phyloP scores from a whole-genome alignment of 2,888 invertebrate species.

The Andricus quercusramuli region DNA sequence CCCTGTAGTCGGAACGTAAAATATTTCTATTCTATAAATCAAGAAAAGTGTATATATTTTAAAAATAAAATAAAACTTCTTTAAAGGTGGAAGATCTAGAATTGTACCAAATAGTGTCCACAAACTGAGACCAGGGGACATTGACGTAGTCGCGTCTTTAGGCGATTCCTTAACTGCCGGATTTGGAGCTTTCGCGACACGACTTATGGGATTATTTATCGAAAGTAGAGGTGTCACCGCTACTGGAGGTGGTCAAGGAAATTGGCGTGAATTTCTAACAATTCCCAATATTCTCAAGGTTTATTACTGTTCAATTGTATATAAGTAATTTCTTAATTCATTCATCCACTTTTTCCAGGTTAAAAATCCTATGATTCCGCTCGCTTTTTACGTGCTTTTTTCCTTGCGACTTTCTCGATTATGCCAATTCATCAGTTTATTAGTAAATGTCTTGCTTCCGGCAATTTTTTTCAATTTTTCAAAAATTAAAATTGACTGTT shows the following conservation, averaged over 20 bases:
- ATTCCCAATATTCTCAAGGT: slow-evolving; percentile 87
- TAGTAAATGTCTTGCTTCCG: too few relatives aligned
- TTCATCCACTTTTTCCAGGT: too few relatives aligned
- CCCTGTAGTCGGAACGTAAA: neutral
- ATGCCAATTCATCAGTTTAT: too few relatives aligned
- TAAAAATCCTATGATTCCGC: too few relatives aligned
- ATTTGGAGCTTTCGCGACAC: slow-evolving; percentile 80
- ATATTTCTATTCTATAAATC: too few relatives aligned
- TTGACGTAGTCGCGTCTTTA: slow-evolving; percentile 82
- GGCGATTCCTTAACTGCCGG: slow-evolving; percentile 84
- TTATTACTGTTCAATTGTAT: neutral
- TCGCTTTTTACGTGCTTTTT: too few relatives aligned
- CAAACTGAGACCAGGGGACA: slow-evolving; percentile 82
- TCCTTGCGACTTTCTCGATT: too few relatives aligned
- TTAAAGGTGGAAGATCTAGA: slow-evolving; percentile 63
- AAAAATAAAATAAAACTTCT: neutral
- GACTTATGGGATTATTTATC: slow-evolving; percentile 75
- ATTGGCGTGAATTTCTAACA: slow-evolving; percentile 86
- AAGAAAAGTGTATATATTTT: too few relatives aligned
- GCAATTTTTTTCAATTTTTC: too few relatives aligned
- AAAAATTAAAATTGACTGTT: too few relatives aligned
- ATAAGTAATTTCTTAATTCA: too few relatives aligned
- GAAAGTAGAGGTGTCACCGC: slow-evolving; percentile 70
- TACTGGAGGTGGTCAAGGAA: slow-evolving; percentile 83
- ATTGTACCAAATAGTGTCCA: slow-evolving; percentile 81